Conservation (phyloP, 2,888 invertebrate genomes). For the Orthosia gracilis region DNA sequence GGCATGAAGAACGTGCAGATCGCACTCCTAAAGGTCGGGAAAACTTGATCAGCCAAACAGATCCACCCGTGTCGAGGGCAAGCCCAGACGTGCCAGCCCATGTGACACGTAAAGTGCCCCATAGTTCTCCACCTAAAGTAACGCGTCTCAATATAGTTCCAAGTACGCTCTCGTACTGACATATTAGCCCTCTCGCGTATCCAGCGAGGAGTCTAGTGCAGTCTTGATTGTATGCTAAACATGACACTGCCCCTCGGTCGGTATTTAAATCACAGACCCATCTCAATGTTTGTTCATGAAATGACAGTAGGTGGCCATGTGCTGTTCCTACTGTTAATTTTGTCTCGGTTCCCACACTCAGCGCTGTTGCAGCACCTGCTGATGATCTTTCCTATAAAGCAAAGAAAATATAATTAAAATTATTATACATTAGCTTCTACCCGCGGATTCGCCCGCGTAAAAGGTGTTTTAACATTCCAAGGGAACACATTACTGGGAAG, state of each 20-base stretch:
- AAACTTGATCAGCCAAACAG: slow-evolving; percentile 98
- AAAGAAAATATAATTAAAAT: slow-evolving; percentile 2
- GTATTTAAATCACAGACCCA: slow-evolving; percentile 95
- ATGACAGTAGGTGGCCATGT: slow-evolving; percentile 96
- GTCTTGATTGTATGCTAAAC: slow-evolving; percentile 96
- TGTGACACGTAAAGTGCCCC: slow-evolving; percentile 86
- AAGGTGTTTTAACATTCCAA: too few species aligned
- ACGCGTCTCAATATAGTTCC: slow-evolving; percentile 88
- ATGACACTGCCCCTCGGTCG: slow-evolving; percentile 95
- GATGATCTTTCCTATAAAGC: slow-evolving; percentile 95
- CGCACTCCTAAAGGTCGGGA: slow-evolving; percentile 97
- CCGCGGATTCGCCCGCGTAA: too few species aligned
- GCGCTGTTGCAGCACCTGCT: slow-evolving; percentile 96
- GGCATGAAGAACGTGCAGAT: slow-evolving; percentile 97
- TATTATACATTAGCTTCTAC: slow-evolving; percentile 1
- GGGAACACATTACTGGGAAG: too few species aligned
- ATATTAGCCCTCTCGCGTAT: slow-evolving; percentile 95
- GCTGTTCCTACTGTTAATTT: slow-evolving; percentile 98
- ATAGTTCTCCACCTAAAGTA: slow-evolving; percentile 88
- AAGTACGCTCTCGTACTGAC: slow-evolving; percentile 96
- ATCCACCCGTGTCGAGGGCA: slow-evolving; percentile 97
- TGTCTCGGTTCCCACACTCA: slow-evolving; percentile 93
- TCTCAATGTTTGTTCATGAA: slow-evolving; percentile 95
- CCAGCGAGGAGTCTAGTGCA: slow-evolving; percentile 95
- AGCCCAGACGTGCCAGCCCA: slow-evolving; percentile 88